phyloP scores from a whole-genome alignment of 2,888 invertebrate species.

The Andricus curvator region DNA sequence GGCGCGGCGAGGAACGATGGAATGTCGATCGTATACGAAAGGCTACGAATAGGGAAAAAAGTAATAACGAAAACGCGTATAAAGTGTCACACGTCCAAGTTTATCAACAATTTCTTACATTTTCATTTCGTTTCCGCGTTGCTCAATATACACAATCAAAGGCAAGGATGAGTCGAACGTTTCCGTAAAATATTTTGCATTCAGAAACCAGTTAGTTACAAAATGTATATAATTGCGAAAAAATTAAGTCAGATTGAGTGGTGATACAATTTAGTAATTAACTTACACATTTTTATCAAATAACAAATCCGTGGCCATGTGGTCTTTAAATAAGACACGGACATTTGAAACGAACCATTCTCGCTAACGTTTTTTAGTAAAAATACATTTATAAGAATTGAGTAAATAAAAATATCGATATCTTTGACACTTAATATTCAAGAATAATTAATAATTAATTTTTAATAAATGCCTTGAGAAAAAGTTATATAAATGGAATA shows the following conservation, averaged over 20 bases:
- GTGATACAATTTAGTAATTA: too few species aligned
- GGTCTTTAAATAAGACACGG: background rate
- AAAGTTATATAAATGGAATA: background rate
- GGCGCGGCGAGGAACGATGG: conserved; percentile 69
- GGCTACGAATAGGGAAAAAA: background rate
- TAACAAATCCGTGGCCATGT: background rate
- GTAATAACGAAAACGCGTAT: conserved; percentile 5
- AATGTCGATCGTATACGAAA: conserved; percentile 68
- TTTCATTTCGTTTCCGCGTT: background rate
- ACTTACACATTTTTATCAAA: background rate
- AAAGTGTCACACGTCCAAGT: conserved; percentile 14
- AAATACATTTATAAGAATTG: too few species aligned
- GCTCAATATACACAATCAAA: background rate
- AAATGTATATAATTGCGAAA: background rate
- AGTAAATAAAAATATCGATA: too few species aligned
- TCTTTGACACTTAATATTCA: background rate
- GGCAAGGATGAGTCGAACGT: background rate
- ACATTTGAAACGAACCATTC: background rate
- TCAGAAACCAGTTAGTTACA: background rate
- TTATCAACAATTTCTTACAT: background rate
- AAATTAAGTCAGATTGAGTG: background rate
- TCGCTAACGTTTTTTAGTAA: too few species aligned
- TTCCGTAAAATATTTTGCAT: background rate
- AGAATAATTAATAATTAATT: background rate
- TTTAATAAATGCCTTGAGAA: background rate